These are phyloP conservation scores for Antedon mediterranea DNA, from an alignment of 53 echinoderm and acorn worm species.

Conservation along the genomic window DNA sequence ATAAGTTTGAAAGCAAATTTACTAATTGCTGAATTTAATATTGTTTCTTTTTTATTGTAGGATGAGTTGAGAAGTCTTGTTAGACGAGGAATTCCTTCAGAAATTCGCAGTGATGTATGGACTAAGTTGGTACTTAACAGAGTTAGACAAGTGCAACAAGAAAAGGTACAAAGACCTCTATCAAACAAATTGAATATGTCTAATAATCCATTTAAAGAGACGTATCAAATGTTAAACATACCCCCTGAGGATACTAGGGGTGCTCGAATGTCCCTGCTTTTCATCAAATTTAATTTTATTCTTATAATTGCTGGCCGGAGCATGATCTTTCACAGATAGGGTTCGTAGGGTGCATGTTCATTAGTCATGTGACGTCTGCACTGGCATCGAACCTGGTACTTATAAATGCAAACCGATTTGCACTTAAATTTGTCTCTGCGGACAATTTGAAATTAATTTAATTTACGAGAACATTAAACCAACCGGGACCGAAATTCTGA, in stretches of 20 bases:
- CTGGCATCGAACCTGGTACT: background rate
- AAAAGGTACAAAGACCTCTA: constrained; percentile 40
- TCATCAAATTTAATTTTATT: background rate
- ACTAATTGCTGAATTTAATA: background rate
- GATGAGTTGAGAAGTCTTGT: constrained; percentile 53
- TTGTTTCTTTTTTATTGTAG: constrained; percentile 11
- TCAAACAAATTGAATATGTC: background rate
- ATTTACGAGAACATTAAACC: background rate
- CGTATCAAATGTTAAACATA: no score
- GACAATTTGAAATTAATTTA: background rate
- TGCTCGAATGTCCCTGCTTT: background rate
- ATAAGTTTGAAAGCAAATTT: background rate
- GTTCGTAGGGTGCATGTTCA: background rate
- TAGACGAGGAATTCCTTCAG: constrained; percentile 76
- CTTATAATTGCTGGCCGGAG: background rate
- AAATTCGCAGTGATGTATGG: constrained; percentile 72
- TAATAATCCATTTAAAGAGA: background rate
- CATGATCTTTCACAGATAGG: background rate
- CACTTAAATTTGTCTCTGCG: background rate
- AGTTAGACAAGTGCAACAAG: constrained; percentile 52
- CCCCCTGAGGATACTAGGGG: no score
- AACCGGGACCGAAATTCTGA: background rate
- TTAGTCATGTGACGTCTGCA: background rate
- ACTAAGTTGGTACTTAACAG: constrained; percentile 52
- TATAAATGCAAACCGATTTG: background rate